These are phyloP conservation scores for Papilio demoleus DNA, from an alignment of 2,888 invertebrate species.

Conservation along the genomic window DNA sequence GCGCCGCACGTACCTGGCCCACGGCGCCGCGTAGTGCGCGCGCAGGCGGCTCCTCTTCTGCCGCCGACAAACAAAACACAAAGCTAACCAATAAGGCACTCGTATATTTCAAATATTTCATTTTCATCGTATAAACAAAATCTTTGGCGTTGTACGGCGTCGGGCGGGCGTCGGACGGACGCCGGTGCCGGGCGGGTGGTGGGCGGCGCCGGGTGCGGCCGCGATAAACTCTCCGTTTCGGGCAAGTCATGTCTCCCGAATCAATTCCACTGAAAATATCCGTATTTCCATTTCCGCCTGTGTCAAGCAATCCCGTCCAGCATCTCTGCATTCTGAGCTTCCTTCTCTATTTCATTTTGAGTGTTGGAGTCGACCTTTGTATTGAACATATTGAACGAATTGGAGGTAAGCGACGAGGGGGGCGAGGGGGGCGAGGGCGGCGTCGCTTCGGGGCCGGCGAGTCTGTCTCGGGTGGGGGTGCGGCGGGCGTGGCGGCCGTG, in stretches of 20 bases:
- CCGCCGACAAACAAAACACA: conserved; percentile 73
- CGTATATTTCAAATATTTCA: conserved; percentile 76
- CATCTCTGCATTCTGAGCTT: conserved; percentile 48
- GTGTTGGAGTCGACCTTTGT: conserved; percentile 44
- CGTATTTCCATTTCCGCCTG: conserved; percentile 61
- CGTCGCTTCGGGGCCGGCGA: not conserved
- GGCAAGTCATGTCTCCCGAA: conserved; percentile 71
- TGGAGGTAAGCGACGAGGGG: conserved; percentile 33
- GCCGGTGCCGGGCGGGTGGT: not conserved
- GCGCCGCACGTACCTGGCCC: conserved; percentile 87
- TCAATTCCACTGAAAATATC: conserved; percentile 78
- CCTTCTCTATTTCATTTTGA: conserved; percentile 31
- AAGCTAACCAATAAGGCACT: conserved; percentile 82
- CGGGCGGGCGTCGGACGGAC: conserved; percentile 2
- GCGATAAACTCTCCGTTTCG: conserved; percentile 27
- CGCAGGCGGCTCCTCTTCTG: conserved; percentile 86
- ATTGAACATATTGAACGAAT: conserved; percentile 60
- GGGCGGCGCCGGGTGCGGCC: conserved; percentile 32
- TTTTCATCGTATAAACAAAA: conserved; percentile 64
- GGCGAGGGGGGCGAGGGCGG: conserved; percentile 15
- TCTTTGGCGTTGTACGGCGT: conserved; percentile 73
- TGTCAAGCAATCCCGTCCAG: conserved; percentile 68
- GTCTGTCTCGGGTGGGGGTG: not conserved
- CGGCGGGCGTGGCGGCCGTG: not conserved
- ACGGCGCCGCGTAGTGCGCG: conserved; percentile 90